phyloP scores from a whole-genome alignment of 2,888 invertebrate species.

The Meandrusa payeni region DNA sequence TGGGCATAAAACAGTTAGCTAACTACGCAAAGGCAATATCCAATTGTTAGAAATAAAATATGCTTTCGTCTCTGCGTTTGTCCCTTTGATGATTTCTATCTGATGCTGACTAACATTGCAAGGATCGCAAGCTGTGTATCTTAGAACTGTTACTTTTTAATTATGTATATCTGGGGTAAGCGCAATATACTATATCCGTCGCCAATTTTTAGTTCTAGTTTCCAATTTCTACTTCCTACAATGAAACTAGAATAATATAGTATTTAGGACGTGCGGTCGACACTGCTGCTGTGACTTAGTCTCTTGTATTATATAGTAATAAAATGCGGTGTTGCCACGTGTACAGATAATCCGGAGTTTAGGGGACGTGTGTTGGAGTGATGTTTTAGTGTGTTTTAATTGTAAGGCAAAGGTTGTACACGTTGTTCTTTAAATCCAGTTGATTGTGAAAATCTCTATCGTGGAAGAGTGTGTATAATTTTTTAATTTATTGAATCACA shows the following conservation, averaged over 20 bases:
- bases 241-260: neutral
- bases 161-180: neutral
- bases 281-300: conserved; percentile 37
- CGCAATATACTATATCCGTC: neutral
- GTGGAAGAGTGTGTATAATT: no score
- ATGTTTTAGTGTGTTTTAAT: neutral
- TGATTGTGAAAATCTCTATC: no score
- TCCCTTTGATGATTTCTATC: no score
- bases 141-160: no score
- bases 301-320: conserved; percentile 51
- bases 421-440: no score
- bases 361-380: conserved; percentile 38
- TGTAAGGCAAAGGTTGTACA: neutral
- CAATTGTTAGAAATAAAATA: no score
- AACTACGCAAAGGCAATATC: no score
- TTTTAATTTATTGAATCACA: conserved; percentile 10
- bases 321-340: conserved; percentile 37
- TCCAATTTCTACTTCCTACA: conserved; percentile 7
- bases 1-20: no score
- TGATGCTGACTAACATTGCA: no score
- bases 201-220: neutral
- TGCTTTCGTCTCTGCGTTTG: no score
- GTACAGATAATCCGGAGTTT: conserved; percentile 62
- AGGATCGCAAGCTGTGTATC: no score
- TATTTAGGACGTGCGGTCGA: conserved; percentile 25